Percentiles rank a stretch among this genome's conserved stretches.
These are phyloP conservation scores for Peromyscus melanophrys DNA, from an alignment of 2,797 vertebrate species.

Conservation along the genomic window DNA sequence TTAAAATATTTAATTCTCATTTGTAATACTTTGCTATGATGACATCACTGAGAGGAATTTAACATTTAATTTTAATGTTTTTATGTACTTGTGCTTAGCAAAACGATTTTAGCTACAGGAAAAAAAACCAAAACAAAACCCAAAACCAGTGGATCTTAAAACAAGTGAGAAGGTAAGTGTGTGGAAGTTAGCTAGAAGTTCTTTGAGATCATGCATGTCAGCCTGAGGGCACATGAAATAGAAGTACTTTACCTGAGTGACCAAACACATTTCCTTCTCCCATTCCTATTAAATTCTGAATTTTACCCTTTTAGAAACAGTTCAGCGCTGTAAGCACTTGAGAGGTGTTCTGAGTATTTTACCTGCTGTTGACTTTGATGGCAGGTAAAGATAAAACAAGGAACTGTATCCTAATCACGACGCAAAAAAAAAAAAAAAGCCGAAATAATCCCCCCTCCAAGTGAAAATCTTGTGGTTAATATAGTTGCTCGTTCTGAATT, in stretches of 20 bases:
- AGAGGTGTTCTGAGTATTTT: conserved; percentile 74
- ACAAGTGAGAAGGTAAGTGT: not conserved
- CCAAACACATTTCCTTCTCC: conserved; percentile 65
- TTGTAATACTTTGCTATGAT: not conserved
- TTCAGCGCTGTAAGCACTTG: conserved; percentile 71
- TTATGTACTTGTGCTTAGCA: conserved; percentile 45
- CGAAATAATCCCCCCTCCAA: not conserved
- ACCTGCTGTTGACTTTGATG: conserved; percentile 79
- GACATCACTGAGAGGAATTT: conserved; percentile 37
- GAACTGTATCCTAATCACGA: not conserved
- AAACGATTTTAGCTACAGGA: conserved; percentile 19
- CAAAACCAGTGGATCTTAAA: not conserved
- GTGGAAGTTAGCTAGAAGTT: not conserved
- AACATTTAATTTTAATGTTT: conserved; percentile 52
- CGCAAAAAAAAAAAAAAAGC: not conserved
- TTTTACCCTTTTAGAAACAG: not conserved
- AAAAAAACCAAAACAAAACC: conserved; percentile 28
- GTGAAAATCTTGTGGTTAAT: conserved; percentile 37
- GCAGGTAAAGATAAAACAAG: not conserved
- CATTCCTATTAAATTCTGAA: conserved; percentile 78
- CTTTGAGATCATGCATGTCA: conserved; percentile 67
- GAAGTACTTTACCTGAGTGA: conserved; percentile 49
- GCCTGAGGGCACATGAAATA: conserved; percentile 13
- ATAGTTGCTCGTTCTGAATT: not conserved
- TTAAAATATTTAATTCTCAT: conserved; percentile 47